Evolutionary conservation across 2,113 vertebrate genomes (phyloP).

Genomic region (Isurus oxyrinchus): DNA sequence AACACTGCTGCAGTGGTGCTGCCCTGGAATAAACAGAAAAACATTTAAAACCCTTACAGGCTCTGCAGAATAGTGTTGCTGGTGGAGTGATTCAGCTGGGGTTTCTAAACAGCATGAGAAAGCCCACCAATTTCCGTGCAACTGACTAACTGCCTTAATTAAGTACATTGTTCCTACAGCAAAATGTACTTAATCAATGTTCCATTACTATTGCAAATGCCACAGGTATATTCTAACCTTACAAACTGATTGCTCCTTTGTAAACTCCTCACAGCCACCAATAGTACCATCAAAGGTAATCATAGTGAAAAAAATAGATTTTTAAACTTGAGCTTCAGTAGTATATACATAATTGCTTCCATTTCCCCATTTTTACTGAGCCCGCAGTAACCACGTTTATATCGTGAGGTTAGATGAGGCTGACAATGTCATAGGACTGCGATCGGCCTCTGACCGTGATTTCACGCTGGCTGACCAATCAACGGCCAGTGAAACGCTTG

Average conservation of each 20-base stretch:
- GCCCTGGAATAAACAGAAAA: background rate
- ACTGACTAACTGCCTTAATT: background rate
- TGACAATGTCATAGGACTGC: background rate
- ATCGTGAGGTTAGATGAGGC: background rate
- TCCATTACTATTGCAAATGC: background rate
- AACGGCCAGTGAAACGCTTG: too few relatives aligned
- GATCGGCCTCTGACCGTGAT: too few relatives aligned
- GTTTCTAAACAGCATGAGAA: background rate
- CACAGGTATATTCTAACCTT: background rate
- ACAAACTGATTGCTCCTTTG: background rate
- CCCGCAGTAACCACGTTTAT: background rate
- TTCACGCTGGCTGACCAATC: too few relatives aligned
- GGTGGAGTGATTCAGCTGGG: background rate
- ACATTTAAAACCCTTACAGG: background rate
- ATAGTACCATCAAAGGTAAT: background rate
- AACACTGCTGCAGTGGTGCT: background rate
- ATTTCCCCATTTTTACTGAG: background rate
- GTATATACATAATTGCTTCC: background rate
- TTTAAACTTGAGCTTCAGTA: background rate
- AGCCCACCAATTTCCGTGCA: background rate
- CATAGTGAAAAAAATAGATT: background rate
- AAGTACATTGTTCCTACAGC: background rate
- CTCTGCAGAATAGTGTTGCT: background rate
- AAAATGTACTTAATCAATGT: background rate
- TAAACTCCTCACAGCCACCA: background rate